Evolutionary conservation across 1,140 invertebrate genomes (phyloP), one percentile per base, ranked within the genome.

Genomic region (Theocolax elegans): DNA sequence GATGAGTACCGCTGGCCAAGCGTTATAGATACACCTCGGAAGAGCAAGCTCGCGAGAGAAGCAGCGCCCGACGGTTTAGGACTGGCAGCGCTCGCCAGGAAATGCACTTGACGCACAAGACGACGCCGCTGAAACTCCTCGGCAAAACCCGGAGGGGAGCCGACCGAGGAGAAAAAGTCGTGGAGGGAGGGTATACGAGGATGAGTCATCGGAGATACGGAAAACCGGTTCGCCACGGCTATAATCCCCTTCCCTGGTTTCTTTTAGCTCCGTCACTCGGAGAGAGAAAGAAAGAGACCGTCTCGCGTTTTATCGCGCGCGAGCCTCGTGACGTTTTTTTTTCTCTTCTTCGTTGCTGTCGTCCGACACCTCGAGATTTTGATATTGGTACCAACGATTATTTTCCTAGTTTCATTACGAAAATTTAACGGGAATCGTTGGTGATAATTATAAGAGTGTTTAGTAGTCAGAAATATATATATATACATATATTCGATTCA

Each of bases 141-240:
- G 12, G 48, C n/a, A 38, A 42, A 54, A 53, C 38, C 23, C 23
- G 51, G 56, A 17, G 17, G 48, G 48, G 21, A 15, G 13, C 23
- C n/a, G n/a, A n/a, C n/a, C n/a, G 25, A 17, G 54, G 19, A 58
- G 35, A 40, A 38, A 58, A 38, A 58, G 29, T 12, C 4, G 3
- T 12, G 15, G 76, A 74, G 75, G 74, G 75, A 72, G 62, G 44
- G n/a, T n/a, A n/a, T n/a, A n/a, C n/a, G 72, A 74, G 75, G 81
- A 82, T 85, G 82, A 85, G 76, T 83, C 82, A 83, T 83, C 81
- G 75, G 77, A 83, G 82, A 84, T 83, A 83, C 81, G 77, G 78
- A 78, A 85, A 85, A 85, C 83, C 81, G 82, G 83, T 85, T 85
- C 71, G 75, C 73, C 77, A 73, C 68, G 74, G 67, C 73, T 75